phyloP scores from a whole-genome alignment of 2,113 vertebrate species.

The Tyrannus savana region DNA sequence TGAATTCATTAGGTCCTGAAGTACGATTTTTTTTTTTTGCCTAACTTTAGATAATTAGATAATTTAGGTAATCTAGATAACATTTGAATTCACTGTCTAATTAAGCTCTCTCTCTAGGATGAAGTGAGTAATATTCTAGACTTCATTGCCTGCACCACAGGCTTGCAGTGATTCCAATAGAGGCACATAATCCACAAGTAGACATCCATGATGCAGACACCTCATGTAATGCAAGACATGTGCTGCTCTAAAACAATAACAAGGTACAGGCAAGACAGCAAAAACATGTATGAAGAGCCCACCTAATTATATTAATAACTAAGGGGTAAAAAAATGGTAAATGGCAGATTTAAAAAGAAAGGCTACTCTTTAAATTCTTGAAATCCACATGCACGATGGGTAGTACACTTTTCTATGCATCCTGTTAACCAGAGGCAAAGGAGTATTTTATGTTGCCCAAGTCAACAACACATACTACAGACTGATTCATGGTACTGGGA shows the following conservation, averaged over 20 bases:
- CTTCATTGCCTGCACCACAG: not conserved
- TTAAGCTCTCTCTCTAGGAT: not conserved
- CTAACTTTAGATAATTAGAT: not conserved
- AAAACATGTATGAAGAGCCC: not conserved
- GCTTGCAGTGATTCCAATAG: not conserved
- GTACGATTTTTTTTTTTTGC: not conserved
- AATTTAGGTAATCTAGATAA: not conserved
- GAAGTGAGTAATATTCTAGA: not conserved
- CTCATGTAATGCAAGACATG: not conserved
- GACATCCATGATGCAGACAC: not conserved
- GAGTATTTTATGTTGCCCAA: not conserved
- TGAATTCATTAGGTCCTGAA: not conserved
- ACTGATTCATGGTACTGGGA: not conserved
- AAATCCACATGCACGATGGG: rapidly evolving
- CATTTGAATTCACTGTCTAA: not conserved
- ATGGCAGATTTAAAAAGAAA: not conserved
- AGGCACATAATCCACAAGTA: not conserved
- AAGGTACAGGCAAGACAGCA: not conserved
- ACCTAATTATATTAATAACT: not conserved
- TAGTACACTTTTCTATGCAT: not conserved
- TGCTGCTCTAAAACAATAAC: not conserved
- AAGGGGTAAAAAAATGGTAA: not conserved
- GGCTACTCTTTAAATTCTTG: not conserved
- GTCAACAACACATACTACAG: not conserved
- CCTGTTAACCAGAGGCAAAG: not conserved